Evolutionary conservation across 2,888 invertebrate species (phyloP).

Genomic region (Allacma fusca): DNA sequence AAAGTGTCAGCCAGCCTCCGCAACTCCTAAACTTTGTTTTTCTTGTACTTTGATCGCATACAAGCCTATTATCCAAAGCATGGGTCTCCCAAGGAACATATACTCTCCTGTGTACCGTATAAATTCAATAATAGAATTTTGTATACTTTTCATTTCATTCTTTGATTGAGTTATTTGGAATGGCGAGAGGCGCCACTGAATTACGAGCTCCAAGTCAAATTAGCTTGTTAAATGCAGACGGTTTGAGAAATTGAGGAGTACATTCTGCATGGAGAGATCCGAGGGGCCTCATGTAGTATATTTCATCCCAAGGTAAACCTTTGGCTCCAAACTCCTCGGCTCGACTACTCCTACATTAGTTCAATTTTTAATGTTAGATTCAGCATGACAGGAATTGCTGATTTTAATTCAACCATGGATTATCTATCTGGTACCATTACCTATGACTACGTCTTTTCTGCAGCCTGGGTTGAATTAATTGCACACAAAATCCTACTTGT

Average conservation of each 20-base stretch:
- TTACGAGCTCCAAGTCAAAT: constrained; percentile 2
- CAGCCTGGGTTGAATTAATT: too few relatives aligned
- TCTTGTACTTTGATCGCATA: too few relatives aligned
- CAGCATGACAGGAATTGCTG: constrained; percentile 6
- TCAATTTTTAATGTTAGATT: constrained; percentile 18
- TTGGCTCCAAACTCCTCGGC: constrained; percentile 30
- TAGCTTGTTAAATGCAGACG: neutral
- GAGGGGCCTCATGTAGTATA: neutral
- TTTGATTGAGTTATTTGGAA: constrained; percentile 22
- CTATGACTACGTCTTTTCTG: neutral
- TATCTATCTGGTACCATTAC: neutral
- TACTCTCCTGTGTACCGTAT: neutral
- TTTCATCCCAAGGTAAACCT: constrained; percentile 29
- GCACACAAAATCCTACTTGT: too few relatives aligned
- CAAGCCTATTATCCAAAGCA: neutral
- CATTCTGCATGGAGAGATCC: neutral
- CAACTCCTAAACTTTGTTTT: too few relatives aligned
- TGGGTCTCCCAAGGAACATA: neutral
- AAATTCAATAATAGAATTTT: constrained; percentile 17
- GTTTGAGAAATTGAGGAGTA: neutral
- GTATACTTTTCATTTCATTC: neutral
- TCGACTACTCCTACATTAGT: neutral
- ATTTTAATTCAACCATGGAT: constrained; percentile 20
- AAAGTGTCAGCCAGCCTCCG: too few relatives aligned
- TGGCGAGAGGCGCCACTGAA: constrained; percentile 15